phyloP scores from a whole-genome alignment of 2,797 vertebrate genomes.

The Pseudopleuronectes americanus region DNA sequence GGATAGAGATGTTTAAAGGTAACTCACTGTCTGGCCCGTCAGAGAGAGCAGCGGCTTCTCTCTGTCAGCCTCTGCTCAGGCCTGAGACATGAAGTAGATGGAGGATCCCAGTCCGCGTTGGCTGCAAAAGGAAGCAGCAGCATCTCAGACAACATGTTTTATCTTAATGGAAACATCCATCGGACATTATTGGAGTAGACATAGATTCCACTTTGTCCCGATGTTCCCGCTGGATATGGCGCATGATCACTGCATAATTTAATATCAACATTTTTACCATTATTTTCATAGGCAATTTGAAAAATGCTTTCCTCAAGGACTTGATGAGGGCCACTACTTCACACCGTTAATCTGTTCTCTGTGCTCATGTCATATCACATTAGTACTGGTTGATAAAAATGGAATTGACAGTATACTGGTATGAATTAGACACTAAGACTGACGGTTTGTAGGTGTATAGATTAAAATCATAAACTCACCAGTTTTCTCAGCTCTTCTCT shows the following conservation, averaged over 20 bases:
- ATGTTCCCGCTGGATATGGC: too few relatives aligned
- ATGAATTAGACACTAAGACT: not conserved
- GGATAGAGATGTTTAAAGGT: not conserved
- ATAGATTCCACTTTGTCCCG: not conserved
- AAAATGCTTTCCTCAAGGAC: not conserved
- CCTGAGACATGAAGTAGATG: conserved; percentile 66
- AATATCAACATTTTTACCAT: not conserved
- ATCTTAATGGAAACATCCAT: not conserved
- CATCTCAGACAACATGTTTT: conserved; percentile 6
- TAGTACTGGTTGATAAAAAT: too few relatives aligned
- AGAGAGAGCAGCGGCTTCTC: conserved; percentile 71
- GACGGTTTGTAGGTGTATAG: not conserved
- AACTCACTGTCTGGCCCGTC: conserved; percentile 77
- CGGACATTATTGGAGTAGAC: not conserved
- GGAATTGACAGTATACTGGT: not conserved
- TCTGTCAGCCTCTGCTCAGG: conserved; percentile 69
- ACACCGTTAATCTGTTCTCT: not conserved
- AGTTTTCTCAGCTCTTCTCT: conserved; percentile 88
- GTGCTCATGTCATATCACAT: not conserved
- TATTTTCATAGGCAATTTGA: not conserved
- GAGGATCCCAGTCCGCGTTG: conserved; percentile 74
- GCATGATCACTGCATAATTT: not conserved
- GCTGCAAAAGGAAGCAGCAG: conserved; percentile 57
- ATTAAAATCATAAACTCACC: conserved; percentile 79
- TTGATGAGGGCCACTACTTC: not conserved